Evolutionary conservation across 2,113 vertebrate species (phyloP).

Genomic region (Hypomesus transpacificus): DNA sequence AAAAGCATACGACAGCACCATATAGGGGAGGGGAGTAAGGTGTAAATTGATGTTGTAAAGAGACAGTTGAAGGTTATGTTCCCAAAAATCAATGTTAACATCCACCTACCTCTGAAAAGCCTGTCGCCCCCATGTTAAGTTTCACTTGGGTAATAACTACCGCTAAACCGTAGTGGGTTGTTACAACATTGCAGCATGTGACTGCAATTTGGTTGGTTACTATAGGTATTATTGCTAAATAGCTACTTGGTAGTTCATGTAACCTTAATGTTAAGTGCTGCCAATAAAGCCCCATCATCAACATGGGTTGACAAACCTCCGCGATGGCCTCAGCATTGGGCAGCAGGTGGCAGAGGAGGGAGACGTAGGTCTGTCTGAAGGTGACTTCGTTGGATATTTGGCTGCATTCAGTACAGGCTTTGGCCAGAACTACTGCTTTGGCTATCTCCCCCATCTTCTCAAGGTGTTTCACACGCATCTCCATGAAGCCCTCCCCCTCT

Average conservation of each 20-base stretch:
- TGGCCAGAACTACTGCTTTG: constrained; percentile 88
- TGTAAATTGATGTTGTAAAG: no score
- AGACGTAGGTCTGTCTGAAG: constrained; percentile 91
- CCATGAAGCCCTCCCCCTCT: constrained; percentile 95
- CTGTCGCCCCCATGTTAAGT: no score
- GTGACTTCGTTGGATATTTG: constrained; percentile 81
- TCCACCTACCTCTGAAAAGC: neutral
- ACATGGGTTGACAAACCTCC: constrained; percentile 74
- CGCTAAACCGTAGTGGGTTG: no score
- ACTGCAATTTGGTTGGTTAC: neutral
- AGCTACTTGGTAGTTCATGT: neutral
- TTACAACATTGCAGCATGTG: neutral
- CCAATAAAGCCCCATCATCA: neutral
- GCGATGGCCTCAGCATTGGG: constrained; percentile 93
- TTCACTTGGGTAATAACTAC: no score
- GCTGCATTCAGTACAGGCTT: constrained; percentile 84
- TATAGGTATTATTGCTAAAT: neutral
- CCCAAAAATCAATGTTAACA: neutral
- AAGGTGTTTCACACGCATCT: constrained; percentile 95
- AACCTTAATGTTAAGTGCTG: neutral
- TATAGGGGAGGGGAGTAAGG: no score
- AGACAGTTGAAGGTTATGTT: neutral
- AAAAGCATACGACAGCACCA: no score
- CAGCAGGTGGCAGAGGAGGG: constrained; percentile 88
- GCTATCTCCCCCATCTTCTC: constrained; percentile 91